Percentiles rank a stretch among this genome's conserved stretches.
phyloP scores from a whole-genome alignment of 2,113 vertebrate species.

The Centropus bengalensis region DNA sequence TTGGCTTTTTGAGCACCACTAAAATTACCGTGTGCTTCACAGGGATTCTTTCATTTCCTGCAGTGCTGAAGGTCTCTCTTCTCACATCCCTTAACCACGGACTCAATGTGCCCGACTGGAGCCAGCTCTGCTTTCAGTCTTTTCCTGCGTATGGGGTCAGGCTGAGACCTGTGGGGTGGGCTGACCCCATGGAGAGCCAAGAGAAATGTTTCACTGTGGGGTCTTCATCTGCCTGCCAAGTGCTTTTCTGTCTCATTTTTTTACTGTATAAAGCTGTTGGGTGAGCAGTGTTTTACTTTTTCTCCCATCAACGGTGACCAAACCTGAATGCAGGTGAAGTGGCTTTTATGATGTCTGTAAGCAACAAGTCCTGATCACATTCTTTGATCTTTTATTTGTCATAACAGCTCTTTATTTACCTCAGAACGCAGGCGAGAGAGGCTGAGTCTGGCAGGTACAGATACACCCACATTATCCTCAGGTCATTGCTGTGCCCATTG shows the following conservation, averaged over 20 bases:
- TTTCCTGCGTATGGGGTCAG: rapidly evolving
- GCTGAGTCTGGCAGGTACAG: background rate
- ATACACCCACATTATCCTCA: background rate
- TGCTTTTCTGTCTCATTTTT: background rate
- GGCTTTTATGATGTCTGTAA: background rate
- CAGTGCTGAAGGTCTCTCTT: background rate
- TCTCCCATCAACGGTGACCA: background rate
- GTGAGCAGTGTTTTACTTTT: background rate
- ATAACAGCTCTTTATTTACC: background rate
- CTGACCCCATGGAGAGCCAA: rapidly evolving
- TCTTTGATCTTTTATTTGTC: background rate
- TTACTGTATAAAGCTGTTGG: background rate
- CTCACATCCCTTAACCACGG: rapidly evolving
- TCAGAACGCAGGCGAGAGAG: background rate
- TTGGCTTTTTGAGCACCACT: background rate
- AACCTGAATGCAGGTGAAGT: background rate
- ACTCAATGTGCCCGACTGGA: background rate
- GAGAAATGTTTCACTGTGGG: background rate
- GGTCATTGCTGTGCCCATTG: background rate
- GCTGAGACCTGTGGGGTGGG: background rate
- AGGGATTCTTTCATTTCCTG: rapidly evolving
- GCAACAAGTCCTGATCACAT: background rate
- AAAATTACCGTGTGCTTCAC: background rate
- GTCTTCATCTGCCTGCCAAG: background rate
- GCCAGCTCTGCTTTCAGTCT: background rate